Evolutionary conservation across 2,888 invertebrate genomes (phyloP).

Genomic region (Galeruca laticollis): DNA sequence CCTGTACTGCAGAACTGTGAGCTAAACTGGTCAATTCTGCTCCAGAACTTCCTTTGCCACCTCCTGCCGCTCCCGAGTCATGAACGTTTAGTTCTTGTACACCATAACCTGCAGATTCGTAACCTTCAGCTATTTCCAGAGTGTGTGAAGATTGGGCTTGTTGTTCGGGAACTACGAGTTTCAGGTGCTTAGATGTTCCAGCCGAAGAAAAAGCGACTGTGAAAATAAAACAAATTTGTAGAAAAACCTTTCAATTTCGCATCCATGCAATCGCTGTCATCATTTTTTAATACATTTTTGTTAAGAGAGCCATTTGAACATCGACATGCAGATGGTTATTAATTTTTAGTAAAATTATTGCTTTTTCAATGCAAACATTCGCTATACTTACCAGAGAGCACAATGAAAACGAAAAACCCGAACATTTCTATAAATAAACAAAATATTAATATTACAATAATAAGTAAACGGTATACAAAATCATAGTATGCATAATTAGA

Average conservation of each 20-base stretch:
- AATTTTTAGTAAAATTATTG: neutral
- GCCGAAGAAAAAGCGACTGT: conserved; percentile 46
- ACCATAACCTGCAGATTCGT: conserved; percentile 35
- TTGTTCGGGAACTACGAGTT: conserved; percentile 51
- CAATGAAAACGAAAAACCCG: conserved; percentile 25
- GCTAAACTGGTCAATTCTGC: conserved; percentile 77
- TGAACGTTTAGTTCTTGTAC: conserved; percentile 24
- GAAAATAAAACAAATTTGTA: conserved; percentile 5
- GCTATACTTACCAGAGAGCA: conserved; percentile 11
- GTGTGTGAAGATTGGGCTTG: conserved; percentile 44
- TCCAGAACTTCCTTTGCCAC: conserved; percentile 61
- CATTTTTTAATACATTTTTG: neutral
- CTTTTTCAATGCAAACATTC: neutral
- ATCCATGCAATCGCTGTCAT: no score
- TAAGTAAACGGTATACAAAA: neutral
- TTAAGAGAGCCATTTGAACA: neutral
- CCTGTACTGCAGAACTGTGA: conserved; percentile 78
- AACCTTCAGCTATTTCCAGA: conserved; percentile 26
- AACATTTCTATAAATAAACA: conserved; percentile 18
- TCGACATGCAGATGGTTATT: neutral
- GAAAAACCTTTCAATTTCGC: no score
- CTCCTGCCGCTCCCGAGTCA: conserved; percentile 1
- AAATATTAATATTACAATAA: neutral
- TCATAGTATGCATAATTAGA: neutral
- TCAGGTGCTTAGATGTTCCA: conserved; percentile 33